Base-by-base conservation (phyloP, 2,888 invertebrate genomes). In the Pristionchus entomophagus region DNA sequence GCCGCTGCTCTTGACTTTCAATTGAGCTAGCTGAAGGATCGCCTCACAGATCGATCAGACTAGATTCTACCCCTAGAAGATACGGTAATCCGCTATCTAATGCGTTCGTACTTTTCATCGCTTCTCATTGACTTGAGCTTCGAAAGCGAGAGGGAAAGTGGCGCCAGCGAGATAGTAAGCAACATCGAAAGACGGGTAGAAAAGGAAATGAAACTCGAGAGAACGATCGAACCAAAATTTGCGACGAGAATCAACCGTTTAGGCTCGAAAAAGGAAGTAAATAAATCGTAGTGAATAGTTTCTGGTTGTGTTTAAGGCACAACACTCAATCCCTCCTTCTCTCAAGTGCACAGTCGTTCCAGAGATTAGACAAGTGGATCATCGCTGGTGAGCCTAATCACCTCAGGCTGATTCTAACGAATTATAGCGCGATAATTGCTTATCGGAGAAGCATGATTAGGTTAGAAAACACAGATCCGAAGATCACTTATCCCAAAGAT, bases 111-210 rank as follows among this genome's bases (percentile, higher is more conserved):
- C 32, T 6, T 56, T 22, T 56, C 56, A 17, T 56, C 19, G n/a
- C 32, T 6, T 56, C 56, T 56, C 56, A 17, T 56, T 56, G n/a
- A 69, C 22, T 19, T 38, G 69, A 35, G 62, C 26, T 59, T 32
- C 6, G 69, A n/a, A n/a, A n/a, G 19, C 4, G 26, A n/a, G n/a
- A 73, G 73, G 41, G 73, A 73, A 73, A 73, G 73, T 73, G 73
- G 73, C 73, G 73, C 73, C 73, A 73, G 26, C 26, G 41, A 26
- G n/a, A 45, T 22, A 73, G 12, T 22, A 26, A 0, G 73, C 10
- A 73, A 73, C 73, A 73, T 73, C 73, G 73, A 73, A 41, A 73
- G 41, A 73, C 73, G 26, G 5, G 22, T 26, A 45, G 73, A 73
- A 41, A 73, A 73, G 26, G n/a, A 32, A 26, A 19, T 3, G 45